Evolutionary conservation across 2,888 invertebrate species (phyloP), one percentile per base, ranked within the genome.

Genomic region (Bugulina stolonifera): DNA sequence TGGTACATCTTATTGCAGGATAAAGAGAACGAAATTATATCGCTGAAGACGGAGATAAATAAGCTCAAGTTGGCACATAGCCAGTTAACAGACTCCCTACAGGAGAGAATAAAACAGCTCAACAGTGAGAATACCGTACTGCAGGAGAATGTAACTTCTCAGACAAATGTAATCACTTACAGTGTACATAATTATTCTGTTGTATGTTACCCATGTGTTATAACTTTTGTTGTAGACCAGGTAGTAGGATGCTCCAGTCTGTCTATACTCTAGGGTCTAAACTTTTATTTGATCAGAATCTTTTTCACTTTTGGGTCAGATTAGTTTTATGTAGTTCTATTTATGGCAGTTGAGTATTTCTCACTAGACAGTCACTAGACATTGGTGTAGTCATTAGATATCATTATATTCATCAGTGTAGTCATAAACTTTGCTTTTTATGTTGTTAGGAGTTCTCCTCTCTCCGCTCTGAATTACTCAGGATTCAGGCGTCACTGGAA

Each of bases 391-490:
- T n/a, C n/a, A n/a, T n/a, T n/a, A n/a, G n/a, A n/a, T n/a, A n/a
- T n/a, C n/a, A n/a, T n/a, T n/a, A n/a, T n/a, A n/a, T n/a, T n/a
- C n/a, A n/a, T n/a, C n/a, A n/a, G n/a, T n/a, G n/a, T n/a, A n/a
- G n/a, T n/a, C n/a, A n/a, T n/a, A n/a, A n/a, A n/a, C n/a, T n/a
- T n/a, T n/a, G n/a, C n/a, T n/a, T n/a, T n/a, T n/a, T n/a, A n/a
- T n/a, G n/a, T n/a, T n/a, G n/a, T 43, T 32, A 64, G 64, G 64
- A 64, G 64, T 64, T 64, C 3, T 64, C 64, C 18, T 10, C 34
- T 14, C 64, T 64, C 2, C 64, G 27, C 3, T 25, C 14, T 3
- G 27, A 64, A 32, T 27, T 64, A n/a, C 29, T 18, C 14, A 29
- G n/a, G 10, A 32, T 64, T 2, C 64, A 64, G 32, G 32, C 27